Conservation (phyloP, 2,888 invertebrate genomes). For the Drosophila helvetica region DNA sequence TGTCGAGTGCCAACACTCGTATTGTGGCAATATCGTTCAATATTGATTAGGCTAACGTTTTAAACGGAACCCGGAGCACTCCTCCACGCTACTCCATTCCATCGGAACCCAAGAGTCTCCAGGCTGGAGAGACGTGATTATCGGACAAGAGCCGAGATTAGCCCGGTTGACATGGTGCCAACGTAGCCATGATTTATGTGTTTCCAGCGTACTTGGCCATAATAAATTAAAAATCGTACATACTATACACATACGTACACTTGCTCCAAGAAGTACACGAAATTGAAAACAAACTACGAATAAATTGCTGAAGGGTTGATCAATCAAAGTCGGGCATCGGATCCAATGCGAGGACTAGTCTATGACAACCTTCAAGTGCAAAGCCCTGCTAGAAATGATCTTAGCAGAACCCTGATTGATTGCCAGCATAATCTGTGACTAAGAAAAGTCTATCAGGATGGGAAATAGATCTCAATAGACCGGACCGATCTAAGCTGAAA, state of each 20-base stretch:
- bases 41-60: constrained; percentile 42
- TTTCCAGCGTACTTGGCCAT: constrained; percentile 6
- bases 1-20: constrained; percentile 42
- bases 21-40: constrained; percentile 51
- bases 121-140: constrained; percentile 53
- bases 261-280: background rate
- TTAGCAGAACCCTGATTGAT: no score
- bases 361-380: background rate
- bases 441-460: background rate
- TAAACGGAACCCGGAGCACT: constrained; percentile 3
- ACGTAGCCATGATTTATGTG: constrained; percentile 51
- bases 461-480: no score
- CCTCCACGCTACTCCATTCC: background rate
- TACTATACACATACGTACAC: background rate
- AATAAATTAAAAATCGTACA: constrained; percentile 28
- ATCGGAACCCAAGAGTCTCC: background rate
- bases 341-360: background rate
- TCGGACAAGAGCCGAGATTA: constrained; percentile 66
- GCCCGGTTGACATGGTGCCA: constrained; percentile 48
- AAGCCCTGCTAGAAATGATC: background rate
- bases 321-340: constrained; percentile 32
- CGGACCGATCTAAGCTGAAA: no score
- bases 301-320: constrained; percentile 18
- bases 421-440: background rate
- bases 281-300: constrained; percentile 13